Percentiles rank a stretch among this genome's conserved stretches.
Conservation (phyloP, 2,113 vertebrate species). For the human (Homo sapiens) region DNA sequence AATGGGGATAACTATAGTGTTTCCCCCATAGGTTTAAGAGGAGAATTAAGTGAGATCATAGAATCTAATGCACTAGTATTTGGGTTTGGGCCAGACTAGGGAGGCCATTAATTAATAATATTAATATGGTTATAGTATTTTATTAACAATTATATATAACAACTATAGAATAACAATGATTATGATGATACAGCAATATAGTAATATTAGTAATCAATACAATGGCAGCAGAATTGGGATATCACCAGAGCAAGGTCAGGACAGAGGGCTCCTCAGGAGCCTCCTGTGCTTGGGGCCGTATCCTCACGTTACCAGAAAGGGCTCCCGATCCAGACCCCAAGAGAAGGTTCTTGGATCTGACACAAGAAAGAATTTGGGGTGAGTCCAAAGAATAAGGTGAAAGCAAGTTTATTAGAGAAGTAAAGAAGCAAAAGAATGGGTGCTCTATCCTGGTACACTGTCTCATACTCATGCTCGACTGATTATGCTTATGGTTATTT, state of each 20-base stretch:
- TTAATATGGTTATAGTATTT: not conserved
- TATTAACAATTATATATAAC: not conserved
- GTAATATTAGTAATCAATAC: not conserved
- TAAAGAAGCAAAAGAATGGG: no score
- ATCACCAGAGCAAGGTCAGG: no score
- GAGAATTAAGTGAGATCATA: not conserved
- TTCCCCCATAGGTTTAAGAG: not conserved
- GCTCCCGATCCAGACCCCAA: no score
- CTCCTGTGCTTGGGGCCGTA: not conserved
- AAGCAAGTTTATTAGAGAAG: no score
- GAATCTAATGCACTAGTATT: not conserved
- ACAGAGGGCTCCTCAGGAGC: not conserved
- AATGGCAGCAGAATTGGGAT: not conserved
- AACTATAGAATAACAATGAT: not conserved
- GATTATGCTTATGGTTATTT: no score
- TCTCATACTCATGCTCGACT: no score
- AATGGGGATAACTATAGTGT: not conserved
- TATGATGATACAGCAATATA: not conserved
- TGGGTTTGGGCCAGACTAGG: not conserved
- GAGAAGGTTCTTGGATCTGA: no score
- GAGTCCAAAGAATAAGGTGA: no score
- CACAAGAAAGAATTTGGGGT: no score
- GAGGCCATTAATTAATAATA: no score
- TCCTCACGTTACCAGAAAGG: not conserved
- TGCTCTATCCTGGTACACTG: no score